Conservation (phyloP, 2,888 invertebrate genomes). For the Sycophila texana region DNA sequence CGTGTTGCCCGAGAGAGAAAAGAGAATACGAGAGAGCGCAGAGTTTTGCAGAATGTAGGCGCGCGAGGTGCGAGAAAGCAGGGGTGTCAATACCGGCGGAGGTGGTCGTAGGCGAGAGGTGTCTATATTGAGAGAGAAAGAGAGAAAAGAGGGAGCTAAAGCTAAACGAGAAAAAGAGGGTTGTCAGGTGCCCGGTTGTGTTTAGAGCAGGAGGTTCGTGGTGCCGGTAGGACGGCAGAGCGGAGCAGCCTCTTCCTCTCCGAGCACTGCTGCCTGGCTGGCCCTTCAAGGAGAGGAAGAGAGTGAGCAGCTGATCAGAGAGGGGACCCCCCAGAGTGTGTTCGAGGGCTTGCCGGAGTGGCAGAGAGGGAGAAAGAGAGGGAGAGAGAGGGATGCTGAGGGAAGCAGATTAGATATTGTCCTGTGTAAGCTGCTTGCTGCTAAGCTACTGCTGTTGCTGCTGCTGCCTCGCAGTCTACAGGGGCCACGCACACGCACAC, state of each 20-base stretch:
- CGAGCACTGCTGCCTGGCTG: too few relatives aligned
- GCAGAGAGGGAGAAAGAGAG: conserved; percentile 2
- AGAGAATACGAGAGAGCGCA: conserved; percentile 12
- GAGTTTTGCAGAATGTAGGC: conserved; percentile 33
- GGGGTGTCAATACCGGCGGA: conserved; percentile 19
- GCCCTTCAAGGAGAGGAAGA: too few relatives aligned
- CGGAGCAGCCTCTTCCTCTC: too few relatives aligned
- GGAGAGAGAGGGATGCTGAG: conserved; percentile 10
- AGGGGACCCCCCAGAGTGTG: too few relatives aligned
- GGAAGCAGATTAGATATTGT: background rate
- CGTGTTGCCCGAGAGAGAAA: conserved; percentile 31
- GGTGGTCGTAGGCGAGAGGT: background rate
- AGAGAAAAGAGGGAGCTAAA: conserved; percentile 21
- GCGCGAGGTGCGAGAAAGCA: conserved; percentile 14
- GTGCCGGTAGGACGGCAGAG: too few relatives aligned
- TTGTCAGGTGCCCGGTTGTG: background rate
- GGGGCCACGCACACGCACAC: conserved; percentile 18
- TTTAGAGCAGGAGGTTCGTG: too few relatives aligned
- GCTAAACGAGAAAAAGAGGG: background rate
- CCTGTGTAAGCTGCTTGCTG: background rate
- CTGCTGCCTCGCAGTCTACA: conserved; percentile 38
- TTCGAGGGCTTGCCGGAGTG: background rate
- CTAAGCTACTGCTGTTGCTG: conserved; percentile 17
- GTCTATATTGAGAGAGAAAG: background rate
- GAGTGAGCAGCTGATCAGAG: too few relatives aligned